Evolutionary conservation across 2,113 vertebrate genomes (phyloP).

Genomic region (Phainopepla nitens): DNA sequence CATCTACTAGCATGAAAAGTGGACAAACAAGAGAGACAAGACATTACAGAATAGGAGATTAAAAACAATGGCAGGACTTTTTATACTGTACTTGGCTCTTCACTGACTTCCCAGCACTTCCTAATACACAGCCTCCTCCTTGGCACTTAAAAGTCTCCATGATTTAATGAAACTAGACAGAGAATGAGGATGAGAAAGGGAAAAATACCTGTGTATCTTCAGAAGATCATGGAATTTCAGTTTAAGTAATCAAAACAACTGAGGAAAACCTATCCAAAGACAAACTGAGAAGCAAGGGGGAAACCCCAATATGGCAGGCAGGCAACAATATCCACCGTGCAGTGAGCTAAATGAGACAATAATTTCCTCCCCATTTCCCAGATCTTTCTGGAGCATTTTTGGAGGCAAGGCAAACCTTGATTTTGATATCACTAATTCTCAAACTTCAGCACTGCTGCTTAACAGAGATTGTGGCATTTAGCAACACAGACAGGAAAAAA

Average conservation of each 20-base stretch:
- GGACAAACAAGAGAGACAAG: not conserved
- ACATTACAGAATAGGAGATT: not conserved
- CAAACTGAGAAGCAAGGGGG: not conserved
- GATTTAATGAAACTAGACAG: not conserved
- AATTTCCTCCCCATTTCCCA: not conserved
- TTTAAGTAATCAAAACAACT: not conserved
- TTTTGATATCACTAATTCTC: not conserved
- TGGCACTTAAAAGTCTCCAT: not conserved
- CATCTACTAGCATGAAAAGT: not conserved
- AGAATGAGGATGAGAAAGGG: not conserved
- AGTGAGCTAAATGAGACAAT: not conserved
- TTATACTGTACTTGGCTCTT: not conserved
- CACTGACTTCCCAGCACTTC: not conserved
- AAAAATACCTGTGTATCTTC: accelerated
- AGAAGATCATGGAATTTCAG: not conserved
- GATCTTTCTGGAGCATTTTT: not conserved
- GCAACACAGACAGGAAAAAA: not conserved
- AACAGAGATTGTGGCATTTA: not conserved
- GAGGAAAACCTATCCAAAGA: not conserved
- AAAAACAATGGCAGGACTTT: not conserved
- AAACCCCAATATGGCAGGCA: not conserved
- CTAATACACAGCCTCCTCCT: not conserved
- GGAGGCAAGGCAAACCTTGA: not conserved
- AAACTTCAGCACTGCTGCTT: not conserved
- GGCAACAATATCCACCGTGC: not conserved